These are phyloP conservation scores for Passerina amoena DNA, from an alignment of 2,113 vertebrate species.

Conservation along the genomic window DNA sequence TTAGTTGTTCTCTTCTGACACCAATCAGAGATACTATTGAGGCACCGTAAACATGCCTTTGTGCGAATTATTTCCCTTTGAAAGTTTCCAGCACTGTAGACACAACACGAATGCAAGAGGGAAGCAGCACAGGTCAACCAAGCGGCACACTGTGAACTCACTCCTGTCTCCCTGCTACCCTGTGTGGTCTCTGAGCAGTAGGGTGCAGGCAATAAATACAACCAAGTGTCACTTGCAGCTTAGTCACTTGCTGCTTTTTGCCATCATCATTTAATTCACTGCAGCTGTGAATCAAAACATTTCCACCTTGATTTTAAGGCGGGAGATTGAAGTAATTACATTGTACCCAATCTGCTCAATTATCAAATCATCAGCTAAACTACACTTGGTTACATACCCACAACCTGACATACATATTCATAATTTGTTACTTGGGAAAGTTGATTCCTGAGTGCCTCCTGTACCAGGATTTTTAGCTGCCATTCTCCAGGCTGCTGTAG, in stretches of 20 bases:
- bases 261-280: background rate
- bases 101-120: no score
- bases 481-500: background rate
- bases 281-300: background rate
- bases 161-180: background rate
- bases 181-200: background rate
- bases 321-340: background rate
- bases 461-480: background rate
- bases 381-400: background rate
- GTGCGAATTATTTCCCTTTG: background rate
- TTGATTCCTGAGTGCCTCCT: background rate
- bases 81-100: background rate
- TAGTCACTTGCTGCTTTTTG: background rate
- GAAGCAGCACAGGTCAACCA: background rate
- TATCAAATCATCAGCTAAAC: background rate
- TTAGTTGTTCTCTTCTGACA: background rate
- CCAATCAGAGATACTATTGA: background rate
- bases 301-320: background rate
- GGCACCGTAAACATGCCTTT: background rate
- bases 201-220: background rate
- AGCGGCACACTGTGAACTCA: background rate
- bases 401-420: background rate
- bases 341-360: background rate
- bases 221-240: background rate
- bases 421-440: background rate